A percentile compares a stretch with the other conserved stretches of the same genome.
These are phyloP conservation scores for Sinohyriopsis cumingii DNA, from an alignment of 2,888 invertebrate genomes.

Conservation along the genomic window DNA sequence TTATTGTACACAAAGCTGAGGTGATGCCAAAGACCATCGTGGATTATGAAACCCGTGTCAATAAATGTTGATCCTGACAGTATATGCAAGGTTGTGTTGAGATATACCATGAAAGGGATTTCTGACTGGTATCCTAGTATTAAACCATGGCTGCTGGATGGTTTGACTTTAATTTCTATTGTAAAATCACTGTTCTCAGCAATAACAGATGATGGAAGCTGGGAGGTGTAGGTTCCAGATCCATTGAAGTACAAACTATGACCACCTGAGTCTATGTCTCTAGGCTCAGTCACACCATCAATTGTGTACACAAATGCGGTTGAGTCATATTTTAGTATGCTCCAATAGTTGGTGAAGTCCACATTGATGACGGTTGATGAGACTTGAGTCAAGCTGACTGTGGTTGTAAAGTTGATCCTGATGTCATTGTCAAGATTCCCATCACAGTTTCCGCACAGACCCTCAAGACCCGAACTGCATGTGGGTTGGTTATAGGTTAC, in stretches of 20 bases:
- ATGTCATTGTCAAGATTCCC: conserved; percentile 38
- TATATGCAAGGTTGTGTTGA: conserved; percentile 20
- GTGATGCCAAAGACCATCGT: conserved; percentile 31
- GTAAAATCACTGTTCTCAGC: not conserved
- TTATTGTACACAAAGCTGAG: conserved; percentile 28
- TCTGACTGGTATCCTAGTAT: conserved; percentile 29
- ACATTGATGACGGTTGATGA: conserved; percentile 10
- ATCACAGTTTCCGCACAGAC: conserved; percentile 45
- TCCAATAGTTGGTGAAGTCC: conserved; percentile 17
- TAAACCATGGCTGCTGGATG: conserved; percentile 16
- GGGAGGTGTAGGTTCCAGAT: conserved; percentile 31
- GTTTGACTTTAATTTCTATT: conserved; percentile 21
- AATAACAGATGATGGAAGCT: conserved; percentile 3
- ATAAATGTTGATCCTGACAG: conserved; percentile 16
- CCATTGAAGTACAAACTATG: conserved; percentile 35
- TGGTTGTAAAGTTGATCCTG: conserved; percentile 3
- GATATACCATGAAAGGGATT: conserved; percentile 21
- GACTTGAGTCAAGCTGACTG: conserved; percentile 7
- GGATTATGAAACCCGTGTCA: conserved; percentile 15
- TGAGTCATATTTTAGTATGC: not conserved
- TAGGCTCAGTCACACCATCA: conserved; percentile 15
- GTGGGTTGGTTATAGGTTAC: not conserved
- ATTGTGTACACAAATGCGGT: conserved; percentile 24
- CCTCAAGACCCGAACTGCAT: conserved; percentile 8
- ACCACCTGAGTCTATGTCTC: conserved; percentile 20